Percentiles rank a stretch among this genome's conserved stretches.
Conservation (phyloP, 1,140 invertebrate species). For the Berghia stephanieae region DNA sequence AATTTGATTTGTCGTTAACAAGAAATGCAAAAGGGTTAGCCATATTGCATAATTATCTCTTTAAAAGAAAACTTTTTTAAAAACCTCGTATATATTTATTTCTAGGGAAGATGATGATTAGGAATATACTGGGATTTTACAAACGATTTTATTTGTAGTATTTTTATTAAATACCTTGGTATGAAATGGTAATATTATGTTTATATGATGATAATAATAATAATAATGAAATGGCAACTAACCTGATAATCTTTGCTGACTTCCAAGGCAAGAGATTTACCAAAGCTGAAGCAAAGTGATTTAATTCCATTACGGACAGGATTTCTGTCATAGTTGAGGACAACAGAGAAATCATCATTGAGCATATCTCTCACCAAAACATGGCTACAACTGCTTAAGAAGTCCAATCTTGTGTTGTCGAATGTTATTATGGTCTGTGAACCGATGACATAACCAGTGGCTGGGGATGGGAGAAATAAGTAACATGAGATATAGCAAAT, state of each 20-base stretch:
- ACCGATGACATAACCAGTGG: slow-evolving; percentile 76
- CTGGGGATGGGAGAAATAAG: slow-evolving; percentile 45
- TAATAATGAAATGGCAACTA: too few species aligned
- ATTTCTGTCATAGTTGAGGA: slow-evolving; percentile 68
- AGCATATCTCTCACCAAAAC: slow-evolving; percentile 83
- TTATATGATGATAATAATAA: too few species aligned
- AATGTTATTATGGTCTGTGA: slow-evolving; percentile 87
- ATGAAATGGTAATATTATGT: too few species aligned
- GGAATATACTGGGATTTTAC: too few species aligned
- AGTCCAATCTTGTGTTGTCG: slow-evolving; percentile 80
- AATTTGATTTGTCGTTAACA: too few species aligned
- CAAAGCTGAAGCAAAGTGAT: slow-evolving; percentile 64
- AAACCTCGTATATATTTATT: too few species aligned
- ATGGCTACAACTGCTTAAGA: slow-evolving; percentile 84
- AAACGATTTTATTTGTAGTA: too few species aligned
- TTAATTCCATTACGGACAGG: slow-evolving; percentile 57
- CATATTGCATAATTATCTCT: too few species aligned
- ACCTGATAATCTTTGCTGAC: slow-evolving; percentile 46
- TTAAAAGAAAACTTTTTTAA: too few species aligned
- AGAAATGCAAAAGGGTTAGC: too few species aligned
- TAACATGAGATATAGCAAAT: background rate
- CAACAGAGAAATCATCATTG: slow-evolving; percentile 69
- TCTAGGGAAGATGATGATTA: too few species aligned
- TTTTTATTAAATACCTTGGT: too few species aligned
- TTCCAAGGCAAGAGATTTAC: slow-evolving; percentile 59